A percentile compares a stretch with the other conserved stretches of the same genome.
Conservation (phyloP, 2,888 invertebrate species). For the Esperia sulphurella region DNA sequence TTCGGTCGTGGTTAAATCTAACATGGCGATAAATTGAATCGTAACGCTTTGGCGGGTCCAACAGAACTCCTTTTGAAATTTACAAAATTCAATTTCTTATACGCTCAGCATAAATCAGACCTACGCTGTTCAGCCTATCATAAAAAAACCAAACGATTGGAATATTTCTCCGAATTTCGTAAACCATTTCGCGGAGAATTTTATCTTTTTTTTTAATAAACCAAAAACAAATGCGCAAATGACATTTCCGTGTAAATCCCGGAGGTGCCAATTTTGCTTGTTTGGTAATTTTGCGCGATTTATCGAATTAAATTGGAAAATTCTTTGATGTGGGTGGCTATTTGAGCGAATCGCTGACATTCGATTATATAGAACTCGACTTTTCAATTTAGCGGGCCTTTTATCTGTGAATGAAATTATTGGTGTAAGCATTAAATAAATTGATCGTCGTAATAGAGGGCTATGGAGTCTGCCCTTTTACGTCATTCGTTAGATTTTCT, state of each 20-base stretch:
- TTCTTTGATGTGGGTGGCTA: slow-evolving; percentile 63
- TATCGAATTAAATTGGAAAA: slow-evolving; percentile 62
- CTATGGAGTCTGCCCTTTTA: not conserved
- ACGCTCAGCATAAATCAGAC: slow-evolving; percentile 43
- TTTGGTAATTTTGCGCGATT: slow-evolving; percentile 61
- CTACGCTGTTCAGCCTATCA: slow-evolving; percentile 8
- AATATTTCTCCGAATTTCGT: not conserved
- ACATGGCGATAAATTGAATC: slow-evolving; percentile 67
- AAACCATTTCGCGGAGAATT: not conserved
- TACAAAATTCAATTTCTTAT: slow-evolving; percentile 57
- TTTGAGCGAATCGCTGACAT: slow-evolving; percentile 50
- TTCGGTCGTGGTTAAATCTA: slow-evolving; percentile 40
- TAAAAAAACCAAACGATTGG: slow-evolving; percentile 1
- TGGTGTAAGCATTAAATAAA: slow-evolving; percentile 46
- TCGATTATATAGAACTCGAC: slow-evolving; percentile 65
- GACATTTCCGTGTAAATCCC: slow-evolving; percentile 50
- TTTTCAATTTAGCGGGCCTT: slow-evolving; percentile 68
- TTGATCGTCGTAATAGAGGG: slow-evolving; percentile 12
- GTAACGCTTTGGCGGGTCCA: slow-evolving; percentile 42
- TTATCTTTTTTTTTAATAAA: slow-evolving; percentile 3
- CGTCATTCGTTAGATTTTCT: too few species aligned
- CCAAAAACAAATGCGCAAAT: slow-evolving; percentile 46
- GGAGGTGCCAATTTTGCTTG: slow-evolving; percentile 55
- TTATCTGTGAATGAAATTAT: slow-evolving; percentile 48
- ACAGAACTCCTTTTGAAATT: slow-evolving; percentile 47